A percentile compares a stretch with the other conserved stretches of the same genome.
These are phyloP conservation scores for Chionoecetes opilio DNA, from an alignment of 1,140 invertebrate genomes.

Conservation along the genomic window DNA sequence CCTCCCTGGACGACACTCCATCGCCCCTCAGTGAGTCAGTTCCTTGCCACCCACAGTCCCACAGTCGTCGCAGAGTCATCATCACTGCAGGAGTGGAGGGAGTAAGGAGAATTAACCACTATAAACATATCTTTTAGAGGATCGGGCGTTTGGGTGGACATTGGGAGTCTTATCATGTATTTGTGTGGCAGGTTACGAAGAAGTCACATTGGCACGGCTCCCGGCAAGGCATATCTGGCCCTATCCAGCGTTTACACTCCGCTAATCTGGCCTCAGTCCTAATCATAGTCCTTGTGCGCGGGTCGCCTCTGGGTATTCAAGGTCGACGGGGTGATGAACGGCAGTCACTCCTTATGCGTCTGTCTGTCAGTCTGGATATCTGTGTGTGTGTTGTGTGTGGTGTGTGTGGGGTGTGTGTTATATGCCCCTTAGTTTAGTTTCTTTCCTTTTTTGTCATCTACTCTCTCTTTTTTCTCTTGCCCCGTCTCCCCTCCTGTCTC, in stretches of 20 bases:
- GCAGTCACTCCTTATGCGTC: not conserved
- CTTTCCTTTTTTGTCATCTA: too few relatives aligned
- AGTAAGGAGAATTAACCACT: slow-evolving; percentile 57
- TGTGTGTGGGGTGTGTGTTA: not conserved
- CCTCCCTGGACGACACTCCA: too few relatives aligned
- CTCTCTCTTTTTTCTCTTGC: too few relatives aligned
- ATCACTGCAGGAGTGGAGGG: not conserved
- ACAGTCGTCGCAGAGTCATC: not conserved
- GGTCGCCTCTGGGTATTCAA: not conserved
- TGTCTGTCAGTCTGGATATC: not conserved
- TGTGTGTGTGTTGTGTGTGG: slow-evolving; percentile 14
- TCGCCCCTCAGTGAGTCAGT: not conserved
- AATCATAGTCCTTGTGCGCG: slow-evolving; percentile 17
- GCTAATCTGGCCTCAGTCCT: slow-evolving; percentile 31
- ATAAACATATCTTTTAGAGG: slow-evolving; percentile 57
- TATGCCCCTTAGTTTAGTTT: too few relatives aligned
- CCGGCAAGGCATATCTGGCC: not conserved
- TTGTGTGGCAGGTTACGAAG: slow-evolving; percentile 50
- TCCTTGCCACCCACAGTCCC: slow-evolving; percentile 5
- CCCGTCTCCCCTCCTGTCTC: too few relatives aligned
- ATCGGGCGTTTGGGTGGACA: slow-evolving; percentile 46
- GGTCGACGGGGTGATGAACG: not conserved
- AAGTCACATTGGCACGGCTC: not conserved
- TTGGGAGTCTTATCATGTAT: slow-evolving; percentile 53
- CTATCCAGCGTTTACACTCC: slow-evolving; percentile 44